Evolutionary conservation across 2,113 vertebrate species (phyloP).

Genomic region (Gymnorhina tibicen): DNA sequence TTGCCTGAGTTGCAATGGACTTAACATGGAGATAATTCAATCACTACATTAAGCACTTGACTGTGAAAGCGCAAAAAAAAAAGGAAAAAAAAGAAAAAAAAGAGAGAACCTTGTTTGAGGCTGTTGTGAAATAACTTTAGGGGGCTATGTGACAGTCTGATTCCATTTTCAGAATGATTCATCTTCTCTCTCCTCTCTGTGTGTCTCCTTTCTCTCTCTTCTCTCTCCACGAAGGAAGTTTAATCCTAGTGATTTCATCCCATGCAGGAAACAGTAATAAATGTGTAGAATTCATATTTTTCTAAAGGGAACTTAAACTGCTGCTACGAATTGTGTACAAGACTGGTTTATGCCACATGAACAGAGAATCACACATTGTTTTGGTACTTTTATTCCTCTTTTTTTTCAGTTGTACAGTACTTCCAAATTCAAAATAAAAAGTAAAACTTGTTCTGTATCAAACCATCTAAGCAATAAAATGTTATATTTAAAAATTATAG

Average conservation of each 20-base stretch:
- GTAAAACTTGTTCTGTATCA: constrained; percentile 92
- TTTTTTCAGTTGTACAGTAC: constrained; percentile 80
- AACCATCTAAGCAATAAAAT: constrained; percentile 98
- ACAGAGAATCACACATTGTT: constrained; percentile 82
- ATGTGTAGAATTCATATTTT: constrained; percentile 79
- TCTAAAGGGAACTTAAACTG: constrained; percentile 87
- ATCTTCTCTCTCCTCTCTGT: constrained; percentile 12
- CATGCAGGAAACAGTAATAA: constrained; percentile 78
- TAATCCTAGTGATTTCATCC: constrained; percentile 75
- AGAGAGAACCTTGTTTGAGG: constrained; percentile 29
- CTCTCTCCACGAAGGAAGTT: constrained; percentile 74
- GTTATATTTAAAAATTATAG: constrained; percentile 83
- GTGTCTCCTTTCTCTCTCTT: constrained; percentile 31
- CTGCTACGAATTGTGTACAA: constrained; percentile 83
- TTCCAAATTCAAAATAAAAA: constrained; percentile 85
- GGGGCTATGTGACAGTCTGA: constrained; percentile 56
- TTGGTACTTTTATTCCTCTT: constrained; percentile 79
- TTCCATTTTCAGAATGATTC: constrained; percentile 60
- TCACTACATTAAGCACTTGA: constrained; percentile 97
- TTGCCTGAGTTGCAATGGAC: constrained; percentile 85
- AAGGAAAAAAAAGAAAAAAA: constrained; percentile 41
- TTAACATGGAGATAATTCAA: constrained; percentile 79
- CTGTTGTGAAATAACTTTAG: constrained; percentile 32
- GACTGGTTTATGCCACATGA: constrained; percentile 83
- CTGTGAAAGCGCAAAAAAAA: constrained; percentile 81